phyloP scores from a whole-genome alignment of 2,888 invertebrate species.

The Meganola albula region DNA sequence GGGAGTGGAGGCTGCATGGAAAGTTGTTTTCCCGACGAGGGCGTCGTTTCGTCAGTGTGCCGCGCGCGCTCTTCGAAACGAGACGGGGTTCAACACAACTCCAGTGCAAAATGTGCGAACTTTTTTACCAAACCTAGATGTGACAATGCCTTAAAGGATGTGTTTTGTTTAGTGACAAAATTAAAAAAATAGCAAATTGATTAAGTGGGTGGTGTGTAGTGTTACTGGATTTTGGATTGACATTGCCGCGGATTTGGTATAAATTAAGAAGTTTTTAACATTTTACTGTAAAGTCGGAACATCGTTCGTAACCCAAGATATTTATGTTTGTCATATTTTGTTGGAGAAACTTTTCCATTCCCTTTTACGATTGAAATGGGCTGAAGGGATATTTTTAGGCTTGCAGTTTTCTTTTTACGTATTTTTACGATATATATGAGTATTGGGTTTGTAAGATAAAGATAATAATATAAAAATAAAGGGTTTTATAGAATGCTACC shows the following conservation, averaged over 20 bases:
- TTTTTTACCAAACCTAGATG: too few relatives aligned
- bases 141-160: too few relatives aligned
- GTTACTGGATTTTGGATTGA: slow-evolving; percentile 24
- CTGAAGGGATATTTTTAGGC: slow-evolving; percentile 48
- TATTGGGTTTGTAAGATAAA: slow-evolving; percentile 35
- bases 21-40: slow-evolving; percentile 49
- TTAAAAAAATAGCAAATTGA: slow-evolving; percentile 8
- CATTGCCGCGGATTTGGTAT: slow-evolving; percentile 27
- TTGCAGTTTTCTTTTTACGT: slow-evolving; percentile 53
- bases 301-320: slow-evolving; percentile 53
- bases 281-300: slow-evolving; percentile 45
- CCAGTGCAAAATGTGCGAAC: slow-evolving; percentile 20
- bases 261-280: slow-evolving; percentile 45
- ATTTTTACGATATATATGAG: too few relatives aligned
- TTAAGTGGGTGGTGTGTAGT: slow-evolving; percentile 15
- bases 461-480: too few relatives aligned
- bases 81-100: slow-evolving; percentile 33
- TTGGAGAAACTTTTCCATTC: slow-evolving; percentile 50
- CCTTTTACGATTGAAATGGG: slow-evolving; percentile 56
- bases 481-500: too few relatives aligned
- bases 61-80: slow-evolving; percentile 40
- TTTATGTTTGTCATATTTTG: slow-evolving; percentile 66
- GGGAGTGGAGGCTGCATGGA: slow-evolving; percentile 66
- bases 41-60: slow-evolving; percentile 72
- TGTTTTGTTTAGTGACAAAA: slow-evolving; percentile 16